These are phyloP conservation scores for Bombus consobrinus DNA, from an alignment of 1,140 invertebrate species.

Conservation along the genomic window DNA sequence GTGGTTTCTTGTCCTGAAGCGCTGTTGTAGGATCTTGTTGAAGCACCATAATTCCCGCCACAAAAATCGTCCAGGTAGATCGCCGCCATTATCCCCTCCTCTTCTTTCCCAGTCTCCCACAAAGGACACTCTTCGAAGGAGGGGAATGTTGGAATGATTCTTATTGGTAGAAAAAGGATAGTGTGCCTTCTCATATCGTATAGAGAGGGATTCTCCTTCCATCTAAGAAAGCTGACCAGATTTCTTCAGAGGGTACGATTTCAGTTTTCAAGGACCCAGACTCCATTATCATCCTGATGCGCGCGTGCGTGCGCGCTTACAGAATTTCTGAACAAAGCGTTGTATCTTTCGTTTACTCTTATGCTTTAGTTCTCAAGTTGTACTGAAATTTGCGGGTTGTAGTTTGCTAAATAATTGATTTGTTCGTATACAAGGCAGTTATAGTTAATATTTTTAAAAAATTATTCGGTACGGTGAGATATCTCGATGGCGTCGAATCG, in stretches of 20 bases:
- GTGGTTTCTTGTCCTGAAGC: conserved; percentile 43
- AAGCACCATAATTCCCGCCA: conserved; percentile 77
- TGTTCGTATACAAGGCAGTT: background rate
- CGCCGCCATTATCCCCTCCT: conserved; percentile 79
- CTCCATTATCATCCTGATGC: conserved; percentile 70
- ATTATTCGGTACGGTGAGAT: background rate
- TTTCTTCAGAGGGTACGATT: conserved; percentile 83
- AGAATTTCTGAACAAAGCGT: conserved; percentile 64
- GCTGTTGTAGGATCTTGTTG: conserved; percentile 63
- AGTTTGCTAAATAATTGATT: background rate
- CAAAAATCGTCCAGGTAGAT: conserved; percentile 81
- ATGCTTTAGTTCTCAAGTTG: background rate
- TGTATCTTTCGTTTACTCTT: background rate
- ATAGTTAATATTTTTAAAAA: background rate
- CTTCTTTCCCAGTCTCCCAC: conserved; percentile 58
- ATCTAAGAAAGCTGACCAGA: conserved; percentile 71
- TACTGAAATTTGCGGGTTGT: background rate
- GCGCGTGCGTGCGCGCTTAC: conserved; percentile 33
- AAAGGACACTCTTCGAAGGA: conserved; percentile 62
- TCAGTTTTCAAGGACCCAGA: conserved; percentile 82
- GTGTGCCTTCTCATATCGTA: conserved; percentile 31
- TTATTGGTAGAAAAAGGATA: conserved; percentile 64
- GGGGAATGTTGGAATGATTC: conserved; percentile 36
- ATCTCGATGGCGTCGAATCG: conserved; percentile 63
- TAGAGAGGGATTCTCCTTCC: conserved; percentile 60